Evolutionary conservation across 2,888 invertebrate species (phyloP).

Genomic region (Metalampra italica): DNA sequence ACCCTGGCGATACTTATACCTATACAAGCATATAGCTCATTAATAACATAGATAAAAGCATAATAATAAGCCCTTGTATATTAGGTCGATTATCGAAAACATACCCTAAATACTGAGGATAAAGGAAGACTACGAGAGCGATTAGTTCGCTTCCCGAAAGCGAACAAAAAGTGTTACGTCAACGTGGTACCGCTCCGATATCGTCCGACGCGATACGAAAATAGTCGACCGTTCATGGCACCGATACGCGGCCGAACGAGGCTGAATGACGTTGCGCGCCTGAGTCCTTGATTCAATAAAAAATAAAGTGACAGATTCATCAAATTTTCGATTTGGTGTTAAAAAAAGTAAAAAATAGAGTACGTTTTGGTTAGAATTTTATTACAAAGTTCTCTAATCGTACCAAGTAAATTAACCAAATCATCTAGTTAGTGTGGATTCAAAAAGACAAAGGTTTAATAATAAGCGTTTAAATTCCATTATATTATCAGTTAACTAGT

Average conservation of each 20-base stretch:
- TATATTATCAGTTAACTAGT: too few species aligned
- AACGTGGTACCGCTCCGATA: slow-evolving; percentile 21
- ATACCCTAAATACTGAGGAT: not conserved
- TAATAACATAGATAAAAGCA: too few species aligned
- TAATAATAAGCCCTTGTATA: too few species aligned
- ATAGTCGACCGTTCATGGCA: slow-evolving; percentile 48
- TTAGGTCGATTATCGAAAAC: not conserved
- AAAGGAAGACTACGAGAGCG: slow-evolving; percentile 9
- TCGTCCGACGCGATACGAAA: slow-evolving; percentile 42
- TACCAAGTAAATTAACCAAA: too few species aligned
- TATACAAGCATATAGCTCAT: too few species aligned
- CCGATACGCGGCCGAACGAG: slow-evolving; percentile 36
- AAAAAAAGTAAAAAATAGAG: too few species aligned
- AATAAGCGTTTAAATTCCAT: too few species aligned
- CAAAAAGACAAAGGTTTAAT: too few species aligned
- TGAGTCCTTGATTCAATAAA: not conserved
- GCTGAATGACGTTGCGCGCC: slow-evolving; percentile 29
- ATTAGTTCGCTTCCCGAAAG: slow-evolving; percentile 23
- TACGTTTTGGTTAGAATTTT: too few species aligned
- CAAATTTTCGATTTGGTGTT: not conserved
- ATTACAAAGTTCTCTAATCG: too few species aligned
- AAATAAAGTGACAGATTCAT: not conserved
- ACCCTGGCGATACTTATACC: too few species aligned
- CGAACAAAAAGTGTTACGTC: slow-evolving; percentile 27
- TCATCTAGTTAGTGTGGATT: too few species aligned